Evolutionary conservation across 2,888 invertebrate genomes (phyloP).

Genomic region (Keiferia lycopersicella): DNA sequence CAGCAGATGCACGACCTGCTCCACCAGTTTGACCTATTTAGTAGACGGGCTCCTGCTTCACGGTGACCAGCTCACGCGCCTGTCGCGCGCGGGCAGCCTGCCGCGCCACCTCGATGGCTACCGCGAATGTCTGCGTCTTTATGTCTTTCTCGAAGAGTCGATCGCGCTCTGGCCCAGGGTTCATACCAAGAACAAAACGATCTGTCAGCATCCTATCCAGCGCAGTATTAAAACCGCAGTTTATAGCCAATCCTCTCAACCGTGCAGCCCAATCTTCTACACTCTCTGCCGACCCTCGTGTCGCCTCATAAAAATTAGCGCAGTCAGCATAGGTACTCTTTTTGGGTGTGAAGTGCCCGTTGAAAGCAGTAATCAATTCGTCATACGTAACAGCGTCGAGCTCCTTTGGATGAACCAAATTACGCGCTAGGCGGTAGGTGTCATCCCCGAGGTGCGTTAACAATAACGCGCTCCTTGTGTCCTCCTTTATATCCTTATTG

Average conservation of each 20-base stretch:
- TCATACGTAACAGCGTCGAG: conserved; percentile 3
- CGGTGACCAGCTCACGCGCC: no score
- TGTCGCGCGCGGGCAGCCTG: no score
- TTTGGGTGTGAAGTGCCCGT: neutral
- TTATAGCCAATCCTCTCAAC: neutral
- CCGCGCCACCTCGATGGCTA: no score
- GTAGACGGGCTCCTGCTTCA: neutral
- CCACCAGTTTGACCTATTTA: no score
- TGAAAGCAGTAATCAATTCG: neutral
- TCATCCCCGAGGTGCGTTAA: neutral
- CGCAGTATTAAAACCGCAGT: neutral
- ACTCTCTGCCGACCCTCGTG: neutral
- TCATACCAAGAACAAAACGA: neutral
- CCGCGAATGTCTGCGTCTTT: no score
- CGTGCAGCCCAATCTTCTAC: neutral
- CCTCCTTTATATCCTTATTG: neutral
- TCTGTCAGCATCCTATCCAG: neutral
- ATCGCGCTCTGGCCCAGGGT: no score
- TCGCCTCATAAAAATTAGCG: neutral
- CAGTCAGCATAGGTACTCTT: neutral
- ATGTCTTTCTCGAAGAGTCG: no score
- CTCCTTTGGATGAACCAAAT: conserved; percentile 1
- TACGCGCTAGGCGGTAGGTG: conserved; percentile 6
- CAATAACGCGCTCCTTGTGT: neutral
- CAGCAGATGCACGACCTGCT: neutral